Evolutionary conservation across 2,113 vertebrate species (phyloP).

Genomic region (Channa maculata): DNA sequence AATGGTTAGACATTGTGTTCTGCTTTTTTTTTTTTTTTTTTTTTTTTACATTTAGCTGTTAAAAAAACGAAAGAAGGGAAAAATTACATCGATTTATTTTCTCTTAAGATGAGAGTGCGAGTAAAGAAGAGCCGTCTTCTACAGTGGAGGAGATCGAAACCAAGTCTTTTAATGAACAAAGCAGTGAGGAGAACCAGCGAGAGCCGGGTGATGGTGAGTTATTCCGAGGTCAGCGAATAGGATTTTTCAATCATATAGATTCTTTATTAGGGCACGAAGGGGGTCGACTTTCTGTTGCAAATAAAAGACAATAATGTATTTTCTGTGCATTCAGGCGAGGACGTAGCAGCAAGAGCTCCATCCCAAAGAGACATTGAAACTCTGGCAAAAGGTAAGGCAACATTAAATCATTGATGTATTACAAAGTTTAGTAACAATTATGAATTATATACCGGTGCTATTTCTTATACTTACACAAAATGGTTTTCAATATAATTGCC

Average conservation of each 20-base stretch:
- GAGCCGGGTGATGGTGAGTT: conserved; percentile 86
- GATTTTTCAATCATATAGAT: background rate
- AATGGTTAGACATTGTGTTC: conserved; percentile 83
- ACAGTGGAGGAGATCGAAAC: conserved; percentile 92
- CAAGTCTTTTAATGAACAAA: conserved; percentile 91
- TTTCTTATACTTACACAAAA: background rate
- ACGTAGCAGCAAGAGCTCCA: conserved; percentile 81
- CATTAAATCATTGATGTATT: too few species aligned
- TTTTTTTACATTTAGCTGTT: conserved; percentile 10
- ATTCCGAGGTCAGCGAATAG: background rate
- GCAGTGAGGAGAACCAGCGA: conserved; percentile 87
- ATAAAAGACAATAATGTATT: conserved; percentile 22
- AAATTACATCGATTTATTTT: conserved; percentile 62
- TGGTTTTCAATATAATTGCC: too few species aligned
- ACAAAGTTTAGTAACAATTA: too few species aligned
- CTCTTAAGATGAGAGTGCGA: conserved; percentile 85
- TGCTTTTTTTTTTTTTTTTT: conserved; percentile 7
- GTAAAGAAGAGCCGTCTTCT: conserved; percentile 95
- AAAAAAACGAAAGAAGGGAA: background rate
- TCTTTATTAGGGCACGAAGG: background rate
- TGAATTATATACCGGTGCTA: background rate
- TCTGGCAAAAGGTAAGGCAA: conserved; percentile 90
- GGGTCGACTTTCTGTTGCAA: background rate
- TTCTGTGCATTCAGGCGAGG: conserved; percentile 84
- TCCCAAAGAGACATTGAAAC: conserved; percentile 90